Conservation (phyloP, 1,140 invertebrate genomes). For the Cotesia glomerata region DNA sequence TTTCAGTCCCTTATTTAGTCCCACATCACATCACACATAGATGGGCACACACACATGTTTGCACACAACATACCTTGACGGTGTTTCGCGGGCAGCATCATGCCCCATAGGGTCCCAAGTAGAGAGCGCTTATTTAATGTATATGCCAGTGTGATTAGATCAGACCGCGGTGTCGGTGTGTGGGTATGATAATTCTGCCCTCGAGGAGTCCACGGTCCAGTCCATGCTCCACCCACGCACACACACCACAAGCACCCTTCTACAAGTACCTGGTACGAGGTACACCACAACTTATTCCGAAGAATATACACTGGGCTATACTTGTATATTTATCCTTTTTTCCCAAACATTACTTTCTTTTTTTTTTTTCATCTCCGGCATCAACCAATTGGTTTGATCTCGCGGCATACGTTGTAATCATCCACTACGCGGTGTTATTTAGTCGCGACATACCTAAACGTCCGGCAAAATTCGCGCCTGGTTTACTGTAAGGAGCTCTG, state of each 20-base stretch:
- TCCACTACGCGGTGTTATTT: not conserved
- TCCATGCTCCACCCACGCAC: conserved; percentile 57
- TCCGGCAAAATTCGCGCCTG: conserved; percentile 1
- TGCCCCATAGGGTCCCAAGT: conserved; percentile 55
- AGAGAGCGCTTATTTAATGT: conserved; percentile 63
- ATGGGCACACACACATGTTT: too few species aligned
- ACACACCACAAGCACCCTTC: conserved; percentile 43
- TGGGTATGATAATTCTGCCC: conserved; percentile 64
- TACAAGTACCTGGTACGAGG: too few species aligned
- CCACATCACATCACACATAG: too few species aligned
- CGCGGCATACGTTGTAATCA: conserved; percentile 18
- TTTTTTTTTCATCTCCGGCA: conserved; percentile 22
- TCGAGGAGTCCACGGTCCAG: conserved; percentile 54
- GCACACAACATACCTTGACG: too few species aligned
- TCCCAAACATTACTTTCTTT: conserved; percentile 5
- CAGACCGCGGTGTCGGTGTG: conserved; percentile 50
- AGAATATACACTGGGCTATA: not conserved
- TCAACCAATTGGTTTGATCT: conserved; percentile 34
- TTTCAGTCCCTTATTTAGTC: too few species aligned
- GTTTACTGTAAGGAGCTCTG: not conserved
- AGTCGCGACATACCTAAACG: conserved; percentile 8
- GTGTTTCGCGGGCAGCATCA: conserved; percentile 24
- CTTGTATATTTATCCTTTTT: conserved; percentile 20
- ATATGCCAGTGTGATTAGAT: conserved; percentile 64
- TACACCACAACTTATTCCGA: not conserved